Percentiles rank a stretch among this genome's conserved stretches.
These are phyloP conservation scores for Phalangium opilio DNA, from an alignment of 2,888 invertebrate species.

Conservation along the genomic window DNA sequence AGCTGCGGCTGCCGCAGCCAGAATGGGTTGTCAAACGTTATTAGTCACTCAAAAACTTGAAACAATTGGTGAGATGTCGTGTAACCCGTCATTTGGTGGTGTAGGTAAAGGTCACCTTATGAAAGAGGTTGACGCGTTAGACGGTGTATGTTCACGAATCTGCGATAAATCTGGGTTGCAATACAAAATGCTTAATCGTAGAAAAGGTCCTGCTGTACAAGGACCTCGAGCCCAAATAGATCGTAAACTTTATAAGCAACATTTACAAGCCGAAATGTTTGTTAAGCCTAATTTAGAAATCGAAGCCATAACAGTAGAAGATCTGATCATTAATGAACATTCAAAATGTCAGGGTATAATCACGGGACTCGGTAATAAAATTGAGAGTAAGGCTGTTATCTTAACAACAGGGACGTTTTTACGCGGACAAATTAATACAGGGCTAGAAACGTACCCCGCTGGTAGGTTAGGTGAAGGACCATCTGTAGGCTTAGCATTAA, in stretches of 20 bases:
- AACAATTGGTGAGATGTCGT: constrained; percentile 80
- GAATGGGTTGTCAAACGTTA: constrained; percentile 63
- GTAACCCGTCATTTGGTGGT: constrained; percentile 84
- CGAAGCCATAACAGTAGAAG: constrained; percentile 56
- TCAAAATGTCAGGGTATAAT: constrained; percentile 1
- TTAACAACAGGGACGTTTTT: constrained; percentile 80
- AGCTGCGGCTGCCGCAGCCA: constrained; percentile 63
- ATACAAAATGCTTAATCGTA: constrained; percentile 60
- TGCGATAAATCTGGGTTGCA: constrained; percentile 46
- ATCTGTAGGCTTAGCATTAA: constrained; percentile 56
- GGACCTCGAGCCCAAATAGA: constrained; percentile 79
- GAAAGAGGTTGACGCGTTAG: constrained; percentile 72
- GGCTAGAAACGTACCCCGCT: constrained; percentile 53
- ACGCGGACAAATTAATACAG: constrained; percentile 67
- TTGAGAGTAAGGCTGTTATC: constrained; percentile 49
- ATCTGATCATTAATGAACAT: constrained; percentile 42
- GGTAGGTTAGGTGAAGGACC: constrained; percentile 66
- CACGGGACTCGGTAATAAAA: constrained; percentile 36
- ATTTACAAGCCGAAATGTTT: constrained; percentile 55
- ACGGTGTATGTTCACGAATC: constrained; percentile 62
- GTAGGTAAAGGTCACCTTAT: constrained; percentile 80
- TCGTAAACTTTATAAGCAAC: constrained; percentile 54
- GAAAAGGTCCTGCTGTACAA: constrained; percentile 67
- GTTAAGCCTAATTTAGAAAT: constrained; percentile 49
- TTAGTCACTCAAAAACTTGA: constrained; percentile 67